phyloP scores from a whole-genome alignment of 1,140 invertebrate genomes.

The Lordiphosa collinella region DNA sequence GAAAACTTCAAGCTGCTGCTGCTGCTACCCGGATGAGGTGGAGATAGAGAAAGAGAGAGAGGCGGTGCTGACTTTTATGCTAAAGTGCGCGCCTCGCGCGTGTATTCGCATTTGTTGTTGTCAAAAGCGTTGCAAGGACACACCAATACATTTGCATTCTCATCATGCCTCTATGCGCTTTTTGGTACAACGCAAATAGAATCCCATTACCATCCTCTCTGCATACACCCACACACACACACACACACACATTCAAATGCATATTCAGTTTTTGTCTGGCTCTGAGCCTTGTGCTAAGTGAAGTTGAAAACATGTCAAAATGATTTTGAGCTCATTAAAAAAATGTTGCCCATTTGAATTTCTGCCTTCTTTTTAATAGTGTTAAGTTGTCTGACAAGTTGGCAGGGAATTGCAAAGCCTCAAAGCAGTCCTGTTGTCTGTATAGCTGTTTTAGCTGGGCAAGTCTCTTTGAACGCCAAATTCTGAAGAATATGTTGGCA shows the following conservation, averaged over 20 bases:
- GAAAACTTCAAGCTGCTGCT: constrained; percentile 47
- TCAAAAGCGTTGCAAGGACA: constrained; percentile 57
- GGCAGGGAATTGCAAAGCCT: no score
- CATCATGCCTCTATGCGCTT: not conserved
- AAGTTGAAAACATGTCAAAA: constrained; percentile 41
- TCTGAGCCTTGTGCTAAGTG: constrained; percentile 6
- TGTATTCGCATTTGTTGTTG: constrained; percentile 64
- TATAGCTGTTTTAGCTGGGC: no score
- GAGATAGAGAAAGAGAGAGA: constrained; percentile 7
- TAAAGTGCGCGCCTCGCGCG: constrained; percentile 66
- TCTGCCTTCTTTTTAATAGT: constrained; percentile 18
- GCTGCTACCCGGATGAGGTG: constrained; percentile 1
- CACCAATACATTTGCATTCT: constrained; percentile 9
- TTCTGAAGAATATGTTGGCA: no score
- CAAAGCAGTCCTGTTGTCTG: no score
- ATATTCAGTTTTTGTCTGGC: constrained; percentile 5
- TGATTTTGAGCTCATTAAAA: constrained; percentile 61
- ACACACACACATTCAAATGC: not conserved
- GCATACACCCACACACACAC: not conserved
- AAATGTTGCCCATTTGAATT: constrained; percentile 37
- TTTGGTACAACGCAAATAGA: not conserved
- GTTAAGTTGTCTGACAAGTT: constrained; percentile 35
- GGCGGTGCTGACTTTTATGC: constrained; percentile 57
- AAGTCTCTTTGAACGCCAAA: no score
- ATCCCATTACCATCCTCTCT: no score